Evolutionary conservation across 2,888 invertebrate genomes (phyloP), one percentile per base, ranked within the genome.

Genomic region (Archips xylosteana): DNA sequence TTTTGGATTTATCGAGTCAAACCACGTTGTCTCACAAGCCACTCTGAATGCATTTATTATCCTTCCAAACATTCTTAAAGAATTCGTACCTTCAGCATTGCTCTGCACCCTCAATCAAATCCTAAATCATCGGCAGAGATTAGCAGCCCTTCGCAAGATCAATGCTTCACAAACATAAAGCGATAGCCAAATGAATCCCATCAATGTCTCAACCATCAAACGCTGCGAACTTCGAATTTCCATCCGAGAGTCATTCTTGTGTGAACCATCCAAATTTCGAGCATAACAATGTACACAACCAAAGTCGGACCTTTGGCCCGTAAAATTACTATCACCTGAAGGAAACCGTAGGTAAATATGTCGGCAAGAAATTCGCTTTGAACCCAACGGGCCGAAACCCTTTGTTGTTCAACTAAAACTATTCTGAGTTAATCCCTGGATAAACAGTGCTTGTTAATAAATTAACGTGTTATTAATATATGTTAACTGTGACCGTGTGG

Each of bases 391-490:
- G 88, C 85, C 54, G 54, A 54, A 54, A 54, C 54, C 93, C 94
- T 94, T 94, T 94, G 94, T 94, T 94, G 92, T 94, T 89, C 91
- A 92, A 93, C 94, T 93, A 91, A 93, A 94, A 94, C 94, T 94
- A 94, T 94, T 94, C 92, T 88, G 92, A 90, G 93, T 90, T 94
- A 93, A 94, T 94, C 94, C 92, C 89, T 88, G 92, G 92, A 92
- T 93, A 94, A 93, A 94, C 94, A 94, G 89, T 89, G 89, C 89
- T 92, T 90, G 93, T 93, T 94, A 92, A 93, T 94, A 93, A 93
- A 94, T 94, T 94, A 94, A 90, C 89, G 90, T 87, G 92, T 93
- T 94, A 94, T 94, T 94, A 94, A 94, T 94, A 94, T 93, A 92
- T 94, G 92, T 89, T 91, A 59, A 88, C 84, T 90, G 91, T 89